A percentile compares a stretch with the other conserved stretches of the same genome.
These are phyloP conservation scores for Marisa cornuarietis DNA, from an alignment of 1,140 invertebrate species.

Conservation along the genomic window DNA sequence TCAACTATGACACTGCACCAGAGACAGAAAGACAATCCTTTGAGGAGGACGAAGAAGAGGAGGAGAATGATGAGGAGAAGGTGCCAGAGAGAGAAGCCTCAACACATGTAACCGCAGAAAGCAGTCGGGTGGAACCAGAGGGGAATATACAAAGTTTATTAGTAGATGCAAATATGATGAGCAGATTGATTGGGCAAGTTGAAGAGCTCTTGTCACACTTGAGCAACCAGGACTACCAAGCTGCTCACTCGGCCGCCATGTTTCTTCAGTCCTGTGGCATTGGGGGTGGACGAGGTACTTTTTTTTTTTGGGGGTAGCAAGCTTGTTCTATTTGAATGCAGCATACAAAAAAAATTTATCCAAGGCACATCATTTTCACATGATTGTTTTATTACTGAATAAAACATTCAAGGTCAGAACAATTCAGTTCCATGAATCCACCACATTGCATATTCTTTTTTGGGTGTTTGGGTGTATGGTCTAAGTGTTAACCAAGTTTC, in stretches of 20 bases:
- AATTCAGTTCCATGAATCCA: too few relatives aligned
- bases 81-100: background rate
- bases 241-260: slow-evolving; percentile 32
- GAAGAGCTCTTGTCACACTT: slow-evolving; percentile 44
- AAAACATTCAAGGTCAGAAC: background rate
- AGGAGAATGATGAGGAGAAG: background rate
- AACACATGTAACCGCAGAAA: background rate
- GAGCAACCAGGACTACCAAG: slow-evolving; percentile 38
- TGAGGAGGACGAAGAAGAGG: background rate
- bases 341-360: background rate
- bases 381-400: background rate
- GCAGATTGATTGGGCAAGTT: slow-evolving; percentile 37
- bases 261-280: slow-evolving; percentile 27
- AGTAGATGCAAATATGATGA: slow-evolving; percentile 37
- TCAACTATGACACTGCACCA: slow-evolving; percentile 8
- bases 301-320: background rate
- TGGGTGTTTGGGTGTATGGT: too few relatives aligned
- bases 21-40: background rate
- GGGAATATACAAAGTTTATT: background rate
- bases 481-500: too few relatives aligned
- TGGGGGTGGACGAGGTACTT: background rate
- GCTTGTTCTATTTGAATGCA: background rate
- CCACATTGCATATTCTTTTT: too few relatives aligned
- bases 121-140: background rate
- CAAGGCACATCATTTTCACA: background rate